Evolutionary conservation across 1,140 invertebrate species (phyloP), one percentile per base, ranked within the genome.

Genomic region (Aradophagus sp.): DNA sequence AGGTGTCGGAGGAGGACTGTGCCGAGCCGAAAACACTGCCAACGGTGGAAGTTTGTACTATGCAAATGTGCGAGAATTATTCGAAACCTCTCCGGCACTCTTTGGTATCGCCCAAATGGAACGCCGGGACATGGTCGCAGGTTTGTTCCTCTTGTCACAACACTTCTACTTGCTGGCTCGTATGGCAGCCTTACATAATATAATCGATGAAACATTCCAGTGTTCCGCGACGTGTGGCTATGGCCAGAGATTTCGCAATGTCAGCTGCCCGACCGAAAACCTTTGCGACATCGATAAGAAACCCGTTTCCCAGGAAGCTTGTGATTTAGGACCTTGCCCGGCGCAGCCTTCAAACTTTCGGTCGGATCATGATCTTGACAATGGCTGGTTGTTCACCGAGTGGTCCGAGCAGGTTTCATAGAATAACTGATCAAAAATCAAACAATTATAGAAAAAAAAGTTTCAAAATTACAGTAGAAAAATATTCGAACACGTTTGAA

Each of bases 1-100:
- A 80, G 42, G 82, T 86, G 53, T 75, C 77, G 13, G 81, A 82
- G 39, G 80, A 80, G 1, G 78, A 78, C 34, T 86, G 84, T 48
- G 62, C 76, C 6, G 76, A 78, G 7, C 38, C 70, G 10, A 79
- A 58, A 59, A 58, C 61, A 36, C 50, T 76, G 12, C 19, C 77
- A 13, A 67, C 52, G 0, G 74, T 38, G 5, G 78, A 81, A 34
- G 42, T 53, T 19, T 83, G 81, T 41, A 59, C 52, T 10, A 75
- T 76, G 71, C 71, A 75, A 47, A 42, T 62, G 7, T 83, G 81
- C 31, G 50, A 75, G 31, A 48, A 76, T 29, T 56, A 62, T 10
- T 32, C 56, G 7, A 73, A 29, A 35, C 29, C 26, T 15, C 16
- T 34, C 2, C 39, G 34, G 11, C 41, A 42, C 26, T 7, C 62